phyloP scores from a whole-genome alignment of 2,797 vertebrate genomes.

The Uromys caudimaculatus region DNA sequence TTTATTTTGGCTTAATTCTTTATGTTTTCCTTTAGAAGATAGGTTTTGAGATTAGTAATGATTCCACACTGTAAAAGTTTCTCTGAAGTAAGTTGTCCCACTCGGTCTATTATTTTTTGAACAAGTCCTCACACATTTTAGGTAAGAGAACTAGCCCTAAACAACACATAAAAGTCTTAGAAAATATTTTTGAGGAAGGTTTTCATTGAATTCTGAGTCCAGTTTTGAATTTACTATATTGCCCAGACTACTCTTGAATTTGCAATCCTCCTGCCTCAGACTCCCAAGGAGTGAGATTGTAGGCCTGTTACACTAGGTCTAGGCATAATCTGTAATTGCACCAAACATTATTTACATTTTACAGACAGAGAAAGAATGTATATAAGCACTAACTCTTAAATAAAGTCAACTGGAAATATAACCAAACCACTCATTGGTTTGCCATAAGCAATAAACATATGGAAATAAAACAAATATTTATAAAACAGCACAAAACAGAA shows the following conservation, averaged over 20 bases:
- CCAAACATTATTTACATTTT: slow-evolving; percentile 9
- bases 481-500: not conserved
- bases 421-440: not conserved
- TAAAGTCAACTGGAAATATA: not conserved
- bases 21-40: slow-evolving; percentile 52
- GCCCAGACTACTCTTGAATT: not conserved
- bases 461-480: slow-evolving; percentile 16
- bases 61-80: not conserved
- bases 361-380: not conserved
- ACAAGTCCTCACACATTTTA: not conserved
- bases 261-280: not conserved
- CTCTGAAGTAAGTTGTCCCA: not conserved
- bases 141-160: not conserved
- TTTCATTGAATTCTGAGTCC: not conserved
- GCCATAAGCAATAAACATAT: not conserved
- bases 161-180: not conserved
- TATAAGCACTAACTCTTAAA: not conserved
- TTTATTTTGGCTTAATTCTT: slow-evolving; percentile 25
- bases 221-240: not conserved
- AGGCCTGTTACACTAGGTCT: not conserved
- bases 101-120: not conserved
- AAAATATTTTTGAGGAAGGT: not conserved
- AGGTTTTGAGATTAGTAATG: slow-evolving; percentile 29
- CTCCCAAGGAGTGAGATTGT: not conserved
- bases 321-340: not conserved